Percentiles rank a stretch among this genome's conserved stretches.
Conservation (phyloP, 2,888 invertebrate genomes). For the Laspeyria flexula region DNA sequence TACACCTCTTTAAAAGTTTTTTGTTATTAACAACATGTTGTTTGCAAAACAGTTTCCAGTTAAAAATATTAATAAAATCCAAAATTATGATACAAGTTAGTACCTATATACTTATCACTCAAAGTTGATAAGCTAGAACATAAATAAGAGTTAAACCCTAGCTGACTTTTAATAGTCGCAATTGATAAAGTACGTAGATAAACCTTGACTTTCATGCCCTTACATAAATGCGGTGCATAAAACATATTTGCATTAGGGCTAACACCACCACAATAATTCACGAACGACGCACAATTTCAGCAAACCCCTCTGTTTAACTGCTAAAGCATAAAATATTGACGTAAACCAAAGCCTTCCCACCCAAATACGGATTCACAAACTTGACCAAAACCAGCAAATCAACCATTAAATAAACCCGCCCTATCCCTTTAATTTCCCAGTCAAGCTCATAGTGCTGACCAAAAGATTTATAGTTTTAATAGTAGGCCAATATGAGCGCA, state of each 20-base stretch:
- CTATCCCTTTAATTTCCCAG: conserved; percentile 56
- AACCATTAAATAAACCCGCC: conserved; percentile 42
- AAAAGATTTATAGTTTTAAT: conserved; percentile 80
- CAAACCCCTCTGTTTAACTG: background rate
- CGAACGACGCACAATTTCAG: background rate
- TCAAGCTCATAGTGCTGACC: conserved; percentile 48
- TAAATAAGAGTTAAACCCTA: too few relatives aligned
- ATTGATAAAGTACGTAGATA: background rate
- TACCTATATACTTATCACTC: too few relatives aligned
- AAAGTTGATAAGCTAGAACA: too few relatives aligned
- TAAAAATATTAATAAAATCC: too few relatives aligned
- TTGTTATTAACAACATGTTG: too few relatives aligned
- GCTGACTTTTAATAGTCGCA: background rate
- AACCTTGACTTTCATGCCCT: background rate
- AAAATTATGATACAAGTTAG: too few relatives aligned
- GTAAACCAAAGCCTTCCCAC: conserved; percentile 5
- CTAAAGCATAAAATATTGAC: conserved; percentile 6
- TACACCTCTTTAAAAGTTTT: too few relatives aligned
- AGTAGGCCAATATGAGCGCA: conserved; percentile 65
- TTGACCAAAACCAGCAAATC: conserved; percentile 38
- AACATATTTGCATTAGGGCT: background rate
- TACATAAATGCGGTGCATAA: background rate
- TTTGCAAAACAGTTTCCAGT: too few relatives aligned
- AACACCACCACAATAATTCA: background rate
- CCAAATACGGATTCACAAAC: conserved; percentile 22